Percentiles rank a stretch among this genome's conserved stretches.
Evolutionary conservation across 2,888 invertebrate genomes (phyloP).

Genomic region (Rotaria macrura): DNA sequence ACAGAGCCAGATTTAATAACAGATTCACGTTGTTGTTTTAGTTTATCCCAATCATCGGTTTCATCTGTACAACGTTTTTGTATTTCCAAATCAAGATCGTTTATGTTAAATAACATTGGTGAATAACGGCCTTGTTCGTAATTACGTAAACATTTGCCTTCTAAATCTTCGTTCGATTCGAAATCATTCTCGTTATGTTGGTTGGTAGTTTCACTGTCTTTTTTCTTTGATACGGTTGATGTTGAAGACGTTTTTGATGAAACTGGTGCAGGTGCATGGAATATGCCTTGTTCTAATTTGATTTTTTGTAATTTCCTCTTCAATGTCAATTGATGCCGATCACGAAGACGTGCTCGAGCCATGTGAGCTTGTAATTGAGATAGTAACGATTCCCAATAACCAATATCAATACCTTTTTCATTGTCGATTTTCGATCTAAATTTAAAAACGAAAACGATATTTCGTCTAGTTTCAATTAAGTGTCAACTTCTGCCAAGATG

Average conservation of each 20-base stretch:
- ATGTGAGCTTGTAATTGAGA: constrained; percentile 91
- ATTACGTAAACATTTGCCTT: constrained; percentile 17
- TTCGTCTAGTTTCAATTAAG: too few species aligned
- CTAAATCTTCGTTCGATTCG: constrained; percentile 23
- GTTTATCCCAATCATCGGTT: neutral
- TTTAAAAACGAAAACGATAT: neutral
- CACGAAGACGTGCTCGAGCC: constrained; percentile 77
- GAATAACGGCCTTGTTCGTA: constrained; percentile 25
- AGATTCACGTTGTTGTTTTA: constrained; percentile 1
- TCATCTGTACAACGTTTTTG: neutral
- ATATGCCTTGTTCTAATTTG: constrained; percentile 60
- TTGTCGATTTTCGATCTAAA: constrained; percentile 58
- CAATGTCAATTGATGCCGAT: constrained; percentile 79
- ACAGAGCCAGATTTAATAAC: constrained; percentile 20
- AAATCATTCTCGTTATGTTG: constrained; percentile 27
- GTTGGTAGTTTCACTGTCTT: constrained; percentile 20
- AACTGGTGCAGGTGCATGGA: neutral
- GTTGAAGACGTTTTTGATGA: neutral
- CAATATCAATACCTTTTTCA: constrained; percentile 35
- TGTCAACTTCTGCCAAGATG: too few species aligned
- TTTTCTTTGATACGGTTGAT: constrained; percentile 24
- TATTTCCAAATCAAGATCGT: constrained; percentile 22
- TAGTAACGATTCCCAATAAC: constrained; percentile 90
- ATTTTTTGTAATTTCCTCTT: constrained; percentile 74
- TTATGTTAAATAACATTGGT: constrained; percentile 8